Percentiles rank a stretch among this genome's conserved stretches.
Conservation (phyloP, 2,888 invertebrate genomes). For the Volucella zonaria region DNA sequence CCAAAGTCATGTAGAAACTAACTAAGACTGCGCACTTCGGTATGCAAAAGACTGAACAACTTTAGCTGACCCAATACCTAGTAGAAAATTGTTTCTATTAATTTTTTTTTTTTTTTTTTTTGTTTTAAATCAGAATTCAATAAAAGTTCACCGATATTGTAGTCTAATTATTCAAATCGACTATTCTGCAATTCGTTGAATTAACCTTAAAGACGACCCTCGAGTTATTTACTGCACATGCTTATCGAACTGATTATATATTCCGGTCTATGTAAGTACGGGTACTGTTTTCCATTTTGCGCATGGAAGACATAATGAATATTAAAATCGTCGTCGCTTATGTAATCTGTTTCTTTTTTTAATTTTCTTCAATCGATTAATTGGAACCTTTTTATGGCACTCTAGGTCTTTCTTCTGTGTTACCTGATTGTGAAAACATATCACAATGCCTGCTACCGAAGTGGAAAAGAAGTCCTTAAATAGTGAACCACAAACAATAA, state of each 20-base stretch:
- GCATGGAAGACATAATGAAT: not conserved
- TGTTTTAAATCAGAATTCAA: too few relatives aligned
- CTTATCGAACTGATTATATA: not conserved
- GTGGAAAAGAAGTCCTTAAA: conserved; percentile 29
- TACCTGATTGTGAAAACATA: conserved; percentile 7
- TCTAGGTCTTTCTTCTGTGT: conserved; percentile 10
- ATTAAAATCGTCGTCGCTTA: not conserved
- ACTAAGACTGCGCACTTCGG: too few relatives aligned
- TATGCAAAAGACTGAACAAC: too few relatives aligned
- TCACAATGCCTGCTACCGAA: conserved; percentile 48
- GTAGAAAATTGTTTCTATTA: too few relatives aligned
- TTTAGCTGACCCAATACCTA: too few relatives aligned
- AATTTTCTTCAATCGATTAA: conserved; percentile 8
- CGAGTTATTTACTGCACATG: not conserved
- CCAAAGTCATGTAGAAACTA: too few relatives aligned
- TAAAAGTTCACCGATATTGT: too few relatives aligned
- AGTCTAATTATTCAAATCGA: not conserved
- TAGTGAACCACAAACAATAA: not conserved
- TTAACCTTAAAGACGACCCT: conserved; percentile 17
- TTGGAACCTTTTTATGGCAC: not conserved
- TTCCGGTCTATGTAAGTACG: not conserved
- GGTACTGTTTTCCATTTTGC: not conserved
- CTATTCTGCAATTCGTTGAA: conserved; percentile 25
- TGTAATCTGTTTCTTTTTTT: not conserved
- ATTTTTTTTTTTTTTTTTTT: too few relatives aligned